Evolutionary conservation across 1,140 invertebrate genomes (phyloP), one percentile per base, ranked within the genome.

Genomic region (Leptopilina clavipes): DNA sequence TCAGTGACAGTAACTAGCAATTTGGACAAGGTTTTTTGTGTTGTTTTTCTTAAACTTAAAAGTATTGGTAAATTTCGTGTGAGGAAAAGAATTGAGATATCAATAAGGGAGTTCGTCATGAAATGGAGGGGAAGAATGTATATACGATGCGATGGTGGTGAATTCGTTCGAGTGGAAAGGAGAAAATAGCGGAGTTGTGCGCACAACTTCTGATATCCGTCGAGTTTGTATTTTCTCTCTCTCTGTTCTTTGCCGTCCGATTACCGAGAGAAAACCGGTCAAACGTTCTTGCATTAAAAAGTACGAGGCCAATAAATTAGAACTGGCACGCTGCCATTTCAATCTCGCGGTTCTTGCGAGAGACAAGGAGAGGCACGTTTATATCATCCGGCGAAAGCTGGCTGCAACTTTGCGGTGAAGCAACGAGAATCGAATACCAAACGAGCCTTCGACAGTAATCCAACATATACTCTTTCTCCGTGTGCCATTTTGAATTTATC

Each of bases 301-400:
- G 83, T 81, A 82, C 83, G 84, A 86, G 82, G 84, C 83, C 84
- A 87, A 88, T 88, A 86, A 87, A 87, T 88, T 88, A 88, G 85
- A 83, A 89, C 84, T 88, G 87, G 87, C 87, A 86, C 83, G 78
- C 76, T 89, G 87, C 88, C 88, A 89, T 89, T 89, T 89, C 87
- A 89, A 89, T 89, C 85, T 88, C 83, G 84, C 80, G 83, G 81
- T 85, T 85, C 81, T 86, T 88, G 84, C 73, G 78, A 85, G 83
- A 86, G 84, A 86, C 84, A 86, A 84, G 81, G 82, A 84, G 75
- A 79, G 11, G 59, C 59, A n/a, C 12, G 22, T 65, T 37, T 65
- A 65, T 65, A 31, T 65, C 59, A 65, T 65, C 59, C 59, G 25
- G 9, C 25, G 59, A 65, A 65, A 72, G 81, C 79, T 52, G 79